phyloP scores from a whole-genome alignment of 2,113 vertebrate genomes.

The Cricetomys ansorgei region DNA sequence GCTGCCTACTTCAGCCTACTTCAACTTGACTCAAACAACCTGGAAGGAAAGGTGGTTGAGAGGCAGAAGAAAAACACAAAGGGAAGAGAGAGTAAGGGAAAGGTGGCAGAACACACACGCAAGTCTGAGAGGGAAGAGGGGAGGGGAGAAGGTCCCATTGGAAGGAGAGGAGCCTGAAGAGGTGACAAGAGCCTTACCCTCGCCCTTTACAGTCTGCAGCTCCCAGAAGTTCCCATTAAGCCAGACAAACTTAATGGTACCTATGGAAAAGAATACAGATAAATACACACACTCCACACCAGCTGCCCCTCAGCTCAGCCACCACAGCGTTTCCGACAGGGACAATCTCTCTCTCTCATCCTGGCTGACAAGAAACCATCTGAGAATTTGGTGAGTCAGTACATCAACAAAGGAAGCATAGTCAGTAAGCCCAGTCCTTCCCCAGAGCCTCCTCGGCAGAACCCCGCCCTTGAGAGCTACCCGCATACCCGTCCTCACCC shows the following conservation, averaged over 20 bases:
- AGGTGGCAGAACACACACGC: slow-evolving; percentile 84
- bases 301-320: slow-evolving; percentile 71
- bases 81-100: slow-evolving; percentile 83
- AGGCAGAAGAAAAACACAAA: slow-evolving; percentile 90
- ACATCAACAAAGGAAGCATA: slow-evolving; percentile 37
- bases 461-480: background rate
- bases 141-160: slow-evolving; percentile 83
- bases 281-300: slow-evolving; percentile 92
- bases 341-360: slow-evolving; percentile 61
- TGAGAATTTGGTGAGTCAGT: slow-evolving; percentile 44
- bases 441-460: background rate
- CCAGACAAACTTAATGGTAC: slow-evolving; percentile 99
- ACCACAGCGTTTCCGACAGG: slow-evolving; percentile 68
- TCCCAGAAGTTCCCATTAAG: slow-evolving; percentile 97
- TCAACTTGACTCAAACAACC: slow-evolving; percentile 95
- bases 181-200: slow-evolving; percentile 99
- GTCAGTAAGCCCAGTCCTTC: background rate
- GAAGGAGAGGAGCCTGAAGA: slow-evolving; percentile 93
- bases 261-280: slow-evolving; percentile 99
- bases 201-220: slow-evolving; percentile 94
- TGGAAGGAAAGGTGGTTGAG: slow-evolving; percentile 98
- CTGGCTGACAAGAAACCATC: slow-evolving; percentile 62
- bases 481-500: background rate
- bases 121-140: slow-evolving; percentile 77
- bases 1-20: slow-evolving; percentile 92